Evolutionary conservation across 2,888 invertebrate species (phyloP).

Genomic region (Erannis defoliaria): DNA sequence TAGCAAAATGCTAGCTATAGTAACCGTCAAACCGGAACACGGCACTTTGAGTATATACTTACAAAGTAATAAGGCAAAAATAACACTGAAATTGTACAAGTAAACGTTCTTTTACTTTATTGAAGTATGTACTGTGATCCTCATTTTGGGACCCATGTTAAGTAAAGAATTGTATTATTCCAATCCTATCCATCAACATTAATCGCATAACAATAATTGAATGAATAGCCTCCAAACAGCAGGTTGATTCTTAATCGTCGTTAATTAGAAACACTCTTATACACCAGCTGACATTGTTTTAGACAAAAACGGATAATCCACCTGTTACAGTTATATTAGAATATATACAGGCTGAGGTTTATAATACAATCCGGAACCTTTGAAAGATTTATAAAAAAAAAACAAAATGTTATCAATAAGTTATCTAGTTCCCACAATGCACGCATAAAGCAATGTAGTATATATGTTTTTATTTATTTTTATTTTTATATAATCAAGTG

Average conservation of each 20-base stretch:
- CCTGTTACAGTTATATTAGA: conserved; percentile 70
- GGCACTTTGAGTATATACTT: too few species aligned
- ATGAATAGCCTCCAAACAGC: conserved; percentile 64
- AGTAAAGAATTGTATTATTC: neutral
- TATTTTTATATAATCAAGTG: too few species aligned
- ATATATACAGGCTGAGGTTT: conserved; percentile 44
- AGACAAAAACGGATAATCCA: conserved; percentile 66
- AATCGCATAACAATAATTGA: conserved; percentile 39
- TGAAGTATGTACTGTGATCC: too few species aligned
- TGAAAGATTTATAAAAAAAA: neutral
- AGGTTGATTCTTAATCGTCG: conserved; percentile 75
- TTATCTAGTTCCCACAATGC: too few species aligned
- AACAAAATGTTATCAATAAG: neutral
- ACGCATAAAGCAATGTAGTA: too few species aligned
- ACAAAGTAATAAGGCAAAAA: neutral
- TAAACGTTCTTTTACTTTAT: too few species aligned
- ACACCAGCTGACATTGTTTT: conserved; percentile 62
- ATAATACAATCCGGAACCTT: neutral
- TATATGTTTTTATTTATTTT: too few species aligned
- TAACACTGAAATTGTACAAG: too few species aligned
- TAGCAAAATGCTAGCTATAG: too few species aligned
- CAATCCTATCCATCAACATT: neutral
- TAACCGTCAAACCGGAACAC: too few species aligned
- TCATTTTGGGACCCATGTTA: too few species aligned
- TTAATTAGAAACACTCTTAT: conserved; percentile 69